Base-by-base conservation (phyloP, 2,113 vertebrate genomes). In the Eptatretus burgeri region DNA sequence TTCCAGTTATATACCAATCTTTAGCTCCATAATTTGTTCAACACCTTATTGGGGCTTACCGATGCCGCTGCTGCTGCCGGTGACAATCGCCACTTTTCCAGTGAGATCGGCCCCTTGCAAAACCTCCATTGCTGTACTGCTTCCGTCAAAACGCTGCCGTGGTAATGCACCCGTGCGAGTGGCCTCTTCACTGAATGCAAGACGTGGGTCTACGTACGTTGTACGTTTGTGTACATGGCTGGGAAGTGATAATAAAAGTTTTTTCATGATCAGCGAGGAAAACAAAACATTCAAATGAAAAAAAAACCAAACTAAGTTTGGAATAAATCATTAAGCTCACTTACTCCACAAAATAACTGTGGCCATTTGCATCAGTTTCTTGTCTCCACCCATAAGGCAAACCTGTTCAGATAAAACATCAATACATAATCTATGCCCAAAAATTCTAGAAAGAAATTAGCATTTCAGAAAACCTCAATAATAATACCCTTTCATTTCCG, bases 331-430 rank as follows among this genome's bases (percentile, higher is more conserved):
- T 16, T 27, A 49, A 11, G 50, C 27, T 70, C 62, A 89, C 91
- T 84, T 77, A 98, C 91, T 98, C 89, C 10, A 93, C 83, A 75
- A 93, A 98, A 76, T 84, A 77, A 14, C 81, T 74, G 68, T 89
- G 83, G 63, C 89, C 89, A 1, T 82, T 91, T 69, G 82, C 83
- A 73, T 95, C 85, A 0, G 78, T 82, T 74, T 98, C 87, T 72
- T 95, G 83, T 65, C 95, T 89, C 91, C 91, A 95, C 51, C 91
- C 91, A 62, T 98, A 98, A 0, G 91, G 91, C 66, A 98, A 69
- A 75, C 27, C 27, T 41, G 27, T 41, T 41, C 27, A 41, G 27
- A 41, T 41, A 41, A 41, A 41, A 41, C 27, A 41, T 41, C 3
- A 41, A 41, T 41, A 41, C 27, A 41, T 41, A 41, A 41, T 41